Evolutionary conservation across 2,797 vertebrate genomes (phyloP), one percentile per base, ranked within the genome.

Genomic region (Microchirus variegatus): DNA sequence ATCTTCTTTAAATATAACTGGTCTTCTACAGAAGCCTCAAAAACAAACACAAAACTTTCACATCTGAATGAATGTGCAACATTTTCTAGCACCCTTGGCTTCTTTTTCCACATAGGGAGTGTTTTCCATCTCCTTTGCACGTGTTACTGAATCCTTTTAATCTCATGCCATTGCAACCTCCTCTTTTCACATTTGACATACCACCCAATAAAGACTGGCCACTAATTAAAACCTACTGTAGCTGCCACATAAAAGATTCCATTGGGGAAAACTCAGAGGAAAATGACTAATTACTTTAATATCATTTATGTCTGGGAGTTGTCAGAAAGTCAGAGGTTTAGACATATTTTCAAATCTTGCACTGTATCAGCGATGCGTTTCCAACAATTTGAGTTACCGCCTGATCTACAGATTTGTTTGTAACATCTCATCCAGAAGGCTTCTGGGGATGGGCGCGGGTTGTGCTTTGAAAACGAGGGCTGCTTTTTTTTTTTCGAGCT

Each of bases 141-240:
- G 77, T 86, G 76, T 61, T 86, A 68, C 72, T 63, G 66, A 45
- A 84, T 84, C 78, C 77, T 89, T 91, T 90, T 87, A 77, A 91
- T 91, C 81, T 83, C 72, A 19, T 73, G 69, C 78, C 78, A 87
- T 91, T 83, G 70, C 78, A 80, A 63, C 68, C 85, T 87, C 54
- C 79, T 85, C 77, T 85, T 85, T 81, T 83, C 87, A 86, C 88
- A 78, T 91, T 88, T 86, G 82, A 90, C 87, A 87, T 92, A 80
- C 91, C 92, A 81, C 90, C 73, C 81, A 86, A 89, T 91, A 87
- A 92, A 90, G 77, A 60, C 78, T 43, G 19, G 65, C 88, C 83
- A 75, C 88, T 93, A 89, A 90, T 92, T 89, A 90, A 90, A 92
- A 81, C 78, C 86, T 80, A 80, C 89, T 90, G 83, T 79, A 58